Base-by-base conservation (phyloP, 2,113 vertebrate species). In the Nanger granti region DNA sequence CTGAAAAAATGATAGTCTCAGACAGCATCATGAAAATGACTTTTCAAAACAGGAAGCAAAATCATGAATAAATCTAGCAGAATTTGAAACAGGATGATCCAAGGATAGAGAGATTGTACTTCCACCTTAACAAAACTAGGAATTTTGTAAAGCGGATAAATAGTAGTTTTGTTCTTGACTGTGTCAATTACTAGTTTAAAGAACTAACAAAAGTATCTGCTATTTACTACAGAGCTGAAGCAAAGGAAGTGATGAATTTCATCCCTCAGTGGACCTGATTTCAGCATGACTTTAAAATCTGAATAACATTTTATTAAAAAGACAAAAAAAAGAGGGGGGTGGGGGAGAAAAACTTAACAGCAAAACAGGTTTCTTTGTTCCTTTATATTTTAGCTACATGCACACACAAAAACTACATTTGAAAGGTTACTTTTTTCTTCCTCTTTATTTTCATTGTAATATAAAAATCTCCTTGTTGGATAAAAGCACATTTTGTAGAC, bases 401-500 rank as follows among this genome's bases (percentile, higher is more conserved):
- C 14, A 9, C 44, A 80, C 44, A 98, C 2, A 96, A 15, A 14
- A 28, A 83, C 34, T 13, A 73, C 54, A 29, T 97, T 97, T 79
- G 29, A 97, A 93, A 55, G 15, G 0, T 85, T 86, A 54, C 6
- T 54, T 73, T 55, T 87, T 59, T 73, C 24, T 91, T 93, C 95
- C 31, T 0, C 0, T 52, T 69, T 76, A 1, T 94, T 98, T 98
- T 98, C n/a, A 89, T 31, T 87, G 5, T n/a, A 96, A 76, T 52
- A 11, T 60, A 26, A 37, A 92, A 79, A 88, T 91, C 60, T 49
- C 0, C 17, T 94, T 95, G 64, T 84, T 18, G 31, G 47, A 96
- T 97, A 79, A 97, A 96, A 95, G 10, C 7, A 2, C 20, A 34
- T 96, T 98, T 97, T 94, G 3, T 64, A 93, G 54, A 85, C 95